phyloP scores from a whole-genome alignment of 2,113 vertebrate genomes.

The Candoia aspera region DNA sequence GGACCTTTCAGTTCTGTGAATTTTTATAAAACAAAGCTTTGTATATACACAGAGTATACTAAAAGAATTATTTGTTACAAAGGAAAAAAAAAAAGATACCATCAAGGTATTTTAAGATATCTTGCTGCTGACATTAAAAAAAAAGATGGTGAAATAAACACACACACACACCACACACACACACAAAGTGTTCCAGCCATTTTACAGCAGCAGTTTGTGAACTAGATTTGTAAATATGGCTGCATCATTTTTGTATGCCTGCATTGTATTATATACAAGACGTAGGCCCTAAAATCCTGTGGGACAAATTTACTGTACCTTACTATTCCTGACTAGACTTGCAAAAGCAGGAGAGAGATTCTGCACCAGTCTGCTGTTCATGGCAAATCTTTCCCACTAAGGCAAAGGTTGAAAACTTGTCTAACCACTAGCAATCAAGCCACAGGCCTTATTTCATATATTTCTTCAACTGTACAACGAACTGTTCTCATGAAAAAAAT shows the following conservation, averaged over 20 bases:
- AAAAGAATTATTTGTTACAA: constrained; percentile 89
- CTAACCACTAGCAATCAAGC: constrained; percentile 99
- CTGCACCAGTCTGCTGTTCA: constrained; percentile 82
- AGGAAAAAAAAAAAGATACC: constrained; percentile 92
- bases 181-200: constrained; percentile 78
- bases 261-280: constrained; percentile 96
- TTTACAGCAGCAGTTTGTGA: constrained; percentile 88
- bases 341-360: constrained; percentile 89
- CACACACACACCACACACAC: constrained; percentile 37
- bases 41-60: constrained; percentile 95
- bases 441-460: constrained; percentile 98
- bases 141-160: constrained; percentile 78
- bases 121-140: constrained; percentile 87
- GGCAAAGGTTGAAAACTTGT: constrained; percentile 90
- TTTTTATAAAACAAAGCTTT: constrained; percentile 88
- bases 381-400: constrained; percentile 86
- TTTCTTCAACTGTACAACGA: constrained; percentile 98
- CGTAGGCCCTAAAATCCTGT: constrained; percentile 86
- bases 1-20: constrained; percentile 83
- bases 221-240: constrained; percentile 95
- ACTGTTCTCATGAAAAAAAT: constrained; percentile 90
- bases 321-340: constrained; percentile 89
- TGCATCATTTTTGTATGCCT: constrained; percentile 86
- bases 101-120: constrained; percentile 89
- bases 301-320: constrained; percentile 86